These are phyloP conservation scores for Papilio aristodemus DNA, from an alignment of 1,140 invertebrate species.

Conservation along the genomic window DNA sequence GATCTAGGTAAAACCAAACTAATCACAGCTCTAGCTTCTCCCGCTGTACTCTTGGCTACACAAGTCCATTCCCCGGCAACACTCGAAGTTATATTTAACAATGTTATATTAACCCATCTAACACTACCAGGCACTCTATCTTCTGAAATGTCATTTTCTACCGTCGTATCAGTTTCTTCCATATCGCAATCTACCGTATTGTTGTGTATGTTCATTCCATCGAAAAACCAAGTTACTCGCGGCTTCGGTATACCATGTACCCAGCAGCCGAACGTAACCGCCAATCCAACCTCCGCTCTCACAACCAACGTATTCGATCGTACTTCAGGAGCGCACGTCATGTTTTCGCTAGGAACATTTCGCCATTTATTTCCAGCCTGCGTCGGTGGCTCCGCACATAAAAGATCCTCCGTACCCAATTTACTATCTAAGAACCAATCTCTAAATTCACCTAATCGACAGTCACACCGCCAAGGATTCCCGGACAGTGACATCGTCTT, in stretches of 20 bases:
- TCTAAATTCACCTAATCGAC: constrained; percentile 89
- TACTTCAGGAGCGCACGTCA: constrained; percentile 73
- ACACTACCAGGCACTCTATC: constrained; percentile 69
- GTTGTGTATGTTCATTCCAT: constrained; percentile 81
- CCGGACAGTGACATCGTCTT: constrained; percentile 90
- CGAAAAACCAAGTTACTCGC: constrained; percentile 90
- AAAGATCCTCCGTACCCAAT: constrained; percentile 70
- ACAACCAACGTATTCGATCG: constrained; percentile 71
- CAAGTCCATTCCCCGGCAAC: constrained; percentile 77
- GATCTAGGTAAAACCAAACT: constrained; percentile 71
- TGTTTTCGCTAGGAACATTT: constrained; percentile 64
- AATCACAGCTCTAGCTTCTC: constrained; percentile 71
- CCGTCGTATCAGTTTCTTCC: constrained; percentile 67
- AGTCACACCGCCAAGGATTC: constrained; percentile 95
- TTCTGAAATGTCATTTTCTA: constrained; percentile 66
- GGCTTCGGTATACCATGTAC: constrained; percentile 91
- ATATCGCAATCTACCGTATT: constrained; percentile 71
- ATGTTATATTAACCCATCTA: constrained; percentile 76
- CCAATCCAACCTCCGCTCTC: constrained; percentile 70
- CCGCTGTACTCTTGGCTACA: constrained; percentile 71
- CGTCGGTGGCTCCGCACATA: constrained; percentile 67
- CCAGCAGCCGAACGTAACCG: constrained; percentile 87
- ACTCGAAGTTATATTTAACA: constrained; percentile 74
- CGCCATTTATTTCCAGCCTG: constrained; percentile 73
- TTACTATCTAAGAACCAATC: constrained; percentile 88